phyloP scores from a whole-genome alignment of 2,888 invertebrate species.

The Cryptus viduatorius region DNA sequence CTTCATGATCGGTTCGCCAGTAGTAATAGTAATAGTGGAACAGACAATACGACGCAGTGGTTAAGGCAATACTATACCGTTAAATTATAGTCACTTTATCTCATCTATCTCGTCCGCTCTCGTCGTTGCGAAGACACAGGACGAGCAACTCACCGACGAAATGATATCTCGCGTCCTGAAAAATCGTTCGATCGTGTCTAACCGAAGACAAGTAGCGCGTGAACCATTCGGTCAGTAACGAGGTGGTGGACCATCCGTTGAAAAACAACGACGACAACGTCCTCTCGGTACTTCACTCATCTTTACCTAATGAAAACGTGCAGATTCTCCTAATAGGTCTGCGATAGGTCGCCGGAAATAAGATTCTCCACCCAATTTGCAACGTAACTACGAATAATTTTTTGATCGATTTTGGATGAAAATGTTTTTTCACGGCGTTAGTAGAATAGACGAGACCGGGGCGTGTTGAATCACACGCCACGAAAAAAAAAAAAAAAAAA shows the following conservation, averaged over 20 bases:
- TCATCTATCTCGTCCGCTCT: constrained; percentile 20
- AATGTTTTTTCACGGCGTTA: too few relatives aligned
- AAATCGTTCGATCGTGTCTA: constrained; percentile 64
- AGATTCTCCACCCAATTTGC: too few relatives aligned
- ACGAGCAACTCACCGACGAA: constrained; percentile 19
- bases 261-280: constrained; percentile 8
- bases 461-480: too few relatives aligned
- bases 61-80: constrained; percentile 32
- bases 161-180: constrained; percentile 62
- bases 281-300: background rate
- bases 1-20: background rate
- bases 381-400: too few relatives aligned
- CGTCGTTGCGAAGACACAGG: constrained; percentile 9
- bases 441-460: too few relatives aligned
- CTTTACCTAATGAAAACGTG: background rate
- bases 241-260: constrained; percentile 31
- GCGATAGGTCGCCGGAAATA: too few relatives aligned
- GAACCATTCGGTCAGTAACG: constrained; percentile 61
- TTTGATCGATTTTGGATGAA: too few relatives aligned
- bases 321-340: too few relatives aligned
- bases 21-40: background rate
- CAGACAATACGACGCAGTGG: background rate
- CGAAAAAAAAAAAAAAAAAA: too few relatives aligned
- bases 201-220: constrained; percentile 67
- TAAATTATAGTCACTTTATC: constrained; percentile 42